Evolutionary conservation across 2,113 vertebrate species (phyloP).

Genomic region (Bagarius yarrelli): DNA sequence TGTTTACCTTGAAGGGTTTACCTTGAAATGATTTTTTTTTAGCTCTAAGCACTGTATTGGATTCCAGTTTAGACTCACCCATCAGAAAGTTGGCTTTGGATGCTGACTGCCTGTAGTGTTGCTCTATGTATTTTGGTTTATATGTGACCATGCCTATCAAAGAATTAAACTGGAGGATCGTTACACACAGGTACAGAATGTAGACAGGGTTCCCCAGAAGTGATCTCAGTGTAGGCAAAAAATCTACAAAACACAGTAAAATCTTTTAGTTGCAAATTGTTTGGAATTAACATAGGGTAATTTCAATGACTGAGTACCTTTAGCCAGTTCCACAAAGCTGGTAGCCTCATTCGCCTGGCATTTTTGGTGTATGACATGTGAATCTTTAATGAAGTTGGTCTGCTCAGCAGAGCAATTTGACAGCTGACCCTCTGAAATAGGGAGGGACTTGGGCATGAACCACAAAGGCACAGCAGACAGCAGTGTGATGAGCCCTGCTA

Average conservation of each 20-base stretch:
- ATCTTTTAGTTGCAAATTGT: neutral
- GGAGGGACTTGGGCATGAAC: constrained; percentile 86
- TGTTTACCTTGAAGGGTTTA: too few relatives aligned
- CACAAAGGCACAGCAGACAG: constrained; percentile 86
- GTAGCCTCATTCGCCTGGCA: constrained; percentile 63
- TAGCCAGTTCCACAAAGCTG: constrained; percentile 80
- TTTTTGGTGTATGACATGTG: constrained; percentile 60
- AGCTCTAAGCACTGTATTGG: neutral
- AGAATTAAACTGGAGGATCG: constrained; percentile 87
- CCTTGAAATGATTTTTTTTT: too few relatives aligned
- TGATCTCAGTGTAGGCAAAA: constrained; percentile 81
- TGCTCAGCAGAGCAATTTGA: constrained; percentile 75
- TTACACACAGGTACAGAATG: constrained; percentile 80
- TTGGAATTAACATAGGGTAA: neutral
- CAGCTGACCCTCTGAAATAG: constrained; percentile 66
- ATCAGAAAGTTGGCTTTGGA: constrained; percentile 91
- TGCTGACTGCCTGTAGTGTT: constrained; percentile 88
- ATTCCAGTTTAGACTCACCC: constrained; percentile 67
- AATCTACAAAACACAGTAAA: constrained; percentile 73
- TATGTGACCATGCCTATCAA: constrained; percentile 95
- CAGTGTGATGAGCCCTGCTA: constrained; percentile 80
- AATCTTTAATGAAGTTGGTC: constrained; percentile 78
- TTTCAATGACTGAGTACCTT: constrained; percentile 62
- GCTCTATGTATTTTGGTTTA: constrained; percentile 93
- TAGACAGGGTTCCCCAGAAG: constrained; percentile 86